These are phyloP conservation scores for Alectoris magna DNA, from an alignment of 2,797 vertebrate genomes.

Conservation along the genomic window DNA sequence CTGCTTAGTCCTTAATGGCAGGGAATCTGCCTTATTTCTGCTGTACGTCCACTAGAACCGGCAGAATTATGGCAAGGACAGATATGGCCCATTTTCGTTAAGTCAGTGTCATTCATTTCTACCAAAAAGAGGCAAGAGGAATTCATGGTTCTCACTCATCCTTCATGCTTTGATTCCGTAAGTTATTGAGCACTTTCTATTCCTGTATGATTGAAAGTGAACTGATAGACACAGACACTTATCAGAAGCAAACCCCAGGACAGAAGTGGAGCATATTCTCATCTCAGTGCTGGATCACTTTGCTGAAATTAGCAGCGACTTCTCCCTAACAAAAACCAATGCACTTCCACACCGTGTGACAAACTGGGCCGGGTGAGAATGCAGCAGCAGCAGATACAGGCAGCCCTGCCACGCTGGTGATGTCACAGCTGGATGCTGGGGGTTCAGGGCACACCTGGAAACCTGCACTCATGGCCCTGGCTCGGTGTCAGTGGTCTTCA, in stretches of 20 bases:
- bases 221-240: not conserved
- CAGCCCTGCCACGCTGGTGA: not conserved
- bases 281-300: not conserved
- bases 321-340: not conserved
- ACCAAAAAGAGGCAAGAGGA: constrained; percentile 1
- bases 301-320: not conserved
- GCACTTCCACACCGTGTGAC: not conserved
- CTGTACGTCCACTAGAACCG: not conserved
- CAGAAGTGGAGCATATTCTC: not conserved
- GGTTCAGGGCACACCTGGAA: not conserved
- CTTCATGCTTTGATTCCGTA: constrained; percentile 23
- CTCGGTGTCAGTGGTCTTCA: rapidly evolving
- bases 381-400: rapidly evolving
- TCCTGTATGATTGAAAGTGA: constrained; percentile 2
- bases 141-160: not conserved
- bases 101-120: not conserved
- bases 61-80: constrained; percentile 1
- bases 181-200: constrained; percentile 45
- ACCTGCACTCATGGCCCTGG: not conserved
- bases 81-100: not conserved
- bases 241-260: not conserved
- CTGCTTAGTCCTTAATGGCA: not conserved
- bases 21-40: not conserved
- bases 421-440: too few relatives aligned
- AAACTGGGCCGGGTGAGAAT: rapidly evolving